Evolutionary conservation across 1,140 invertebrate species (phyloP).

Genomic region (Drosophila sulfurigaster): DNA sequence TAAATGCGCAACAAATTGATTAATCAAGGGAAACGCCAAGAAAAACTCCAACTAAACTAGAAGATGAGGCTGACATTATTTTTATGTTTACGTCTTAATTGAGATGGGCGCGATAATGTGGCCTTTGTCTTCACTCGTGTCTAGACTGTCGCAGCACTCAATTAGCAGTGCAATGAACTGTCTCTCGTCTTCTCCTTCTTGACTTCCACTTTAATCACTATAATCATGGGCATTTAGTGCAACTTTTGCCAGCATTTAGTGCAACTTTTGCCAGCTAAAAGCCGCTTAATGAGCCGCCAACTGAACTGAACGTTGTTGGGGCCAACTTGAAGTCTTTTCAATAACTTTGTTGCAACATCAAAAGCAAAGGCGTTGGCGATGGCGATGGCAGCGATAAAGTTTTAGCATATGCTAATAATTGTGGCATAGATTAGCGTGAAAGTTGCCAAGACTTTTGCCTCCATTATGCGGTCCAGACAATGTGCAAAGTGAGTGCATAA

Average conservation of each 20-base stretch:
- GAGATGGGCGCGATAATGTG: slow-evolving; percentile 26
- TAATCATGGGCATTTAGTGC: slow-evolving; percentile 42
- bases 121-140: slow-evolving; percentile 53
- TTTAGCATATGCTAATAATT: slow-evolving; percentile 54
- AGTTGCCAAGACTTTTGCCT: slow-evolving; percentile 17
- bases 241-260: slow-evolving; percentile 22
- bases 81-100: slow-evolving; percentile 58
- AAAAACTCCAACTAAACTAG: neutral
- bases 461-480: slow-evolving; percentile 23
- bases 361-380: neutral
- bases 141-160: slow-evolving; percentile 44
- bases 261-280: slow-evolving; percentile 21
- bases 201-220: slow-evolving; percentile 25
- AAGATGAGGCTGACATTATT: slow-evolving; percentile 23
- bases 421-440: slow-evolving; percentile 40
- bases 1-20: slow-evolving; percentile 25
- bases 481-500: slow-evolving; percentile 13
- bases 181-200: slow-evolving; percentile 11
- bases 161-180: slow-evolving; percentile 70
- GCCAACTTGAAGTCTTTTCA: slow-evolving; percentile 38
- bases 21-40: slow-evolving; percentile 5
- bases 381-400: slow-evolving; percentile 36
- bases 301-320: neutral
- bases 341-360: slow-evolving; percentile 49
- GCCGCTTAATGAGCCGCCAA: slow-evolving; percentile 50